A percentile compares a stretch with the other conserved stretches of the same genome.
phyloP scores from a whole-genome alignment of 2,113 vertebrate species.

The Protobothrops flavoviridis region DNA sequence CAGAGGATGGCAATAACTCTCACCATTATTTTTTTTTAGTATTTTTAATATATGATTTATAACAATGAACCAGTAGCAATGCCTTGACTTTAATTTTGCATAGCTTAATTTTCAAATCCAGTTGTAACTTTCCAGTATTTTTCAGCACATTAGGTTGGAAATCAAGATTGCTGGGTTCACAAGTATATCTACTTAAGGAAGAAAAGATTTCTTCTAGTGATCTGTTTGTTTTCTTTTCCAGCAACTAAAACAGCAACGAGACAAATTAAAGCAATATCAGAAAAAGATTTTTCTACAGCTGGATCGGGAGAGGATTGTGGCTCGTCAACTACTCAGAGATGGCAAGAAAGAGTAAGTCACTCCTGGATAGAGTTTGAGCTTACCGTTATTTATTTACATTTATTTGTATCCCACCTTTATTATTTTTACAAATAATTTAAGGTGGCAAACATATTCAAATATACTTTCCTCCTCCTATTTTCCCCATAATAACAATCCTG shows the following conservation, averaged over 20 bases:
- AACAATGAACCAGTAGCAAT: background rate
- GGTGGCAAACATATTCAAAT: background rate
- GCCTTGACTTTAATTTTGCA: background rate
- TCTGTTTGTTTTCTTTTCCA: constrained; percentile 39
- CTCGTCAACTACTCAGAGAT: constrained; percentile 82
- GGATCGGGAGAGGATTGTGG: constrained; percentile 81
- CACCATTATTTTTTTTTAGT: background rate
- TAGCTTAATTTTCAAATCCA: background rate
- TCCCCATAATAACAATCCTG: background rate
- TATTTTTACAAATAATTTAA: background rate
- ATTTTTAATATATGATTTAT: background rate
- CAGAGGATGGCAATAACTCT: background rate
- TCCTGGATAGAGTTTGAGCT: fast-evolving
- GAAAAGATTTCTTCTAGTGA: background rate
- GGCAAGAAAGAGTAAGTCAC: constrained; percentile 85
- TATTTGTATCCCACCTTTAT: background rate
- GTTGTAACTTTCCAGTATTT: background rate
- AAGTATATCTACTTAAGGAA: background rate
- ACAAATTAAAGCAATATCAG: constrained; percentile 90
- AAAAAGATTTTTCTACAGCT: constrained; percentile 77
- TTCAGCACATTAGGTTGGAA: background rate
- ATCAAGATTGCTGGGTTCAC: background rate
- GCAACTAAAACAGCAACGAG: constrained; percentile 97
- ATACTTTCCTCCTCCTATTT: background rate
- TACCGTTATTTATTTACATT: background rate